phyloP scores from a whole-genome alignment of 2,888 invertebrate genomes.

The Conops quadrifasciatus region DNA sequence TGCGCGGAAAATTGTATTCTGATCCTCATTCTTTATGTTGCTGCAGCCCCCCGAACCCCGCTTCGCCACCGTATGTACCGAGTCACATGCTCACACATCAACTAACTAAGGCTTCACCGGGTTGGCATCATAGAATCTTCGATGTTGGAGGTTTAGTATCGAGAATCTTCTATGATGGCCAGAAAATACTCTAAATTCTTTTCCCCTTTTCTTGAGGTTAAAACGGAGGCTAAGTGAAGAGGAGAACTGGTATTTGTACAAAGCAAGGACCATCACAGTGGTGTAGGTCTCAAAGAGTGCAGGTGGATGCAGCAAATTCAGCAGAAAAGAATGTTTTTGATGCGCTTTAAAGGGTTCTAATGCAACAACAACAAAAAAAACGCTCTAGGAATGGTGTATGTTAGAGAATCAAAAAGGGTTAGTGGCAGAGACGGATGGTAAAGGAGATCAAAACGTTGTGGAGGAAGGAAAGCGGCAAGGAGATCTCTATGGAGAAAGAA shows the following conservation, averaged over 20 bases:
- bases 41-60: background rate
- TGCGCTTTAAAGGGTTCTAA: conserved; percentile 42
- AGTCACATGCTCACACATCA: background rate
- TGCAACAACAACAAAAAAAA: conserved; percentile 26
- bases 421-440: too few relatives aligned
- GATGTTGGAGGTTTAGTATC: background rate
- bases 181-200: conserved; percentile 15
- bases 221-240: too few relatives aligned
- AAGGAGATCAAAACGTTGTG: too few relatives aligned
- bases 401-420: too few relatives aligned
- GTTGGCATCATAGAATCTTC: conserved; percentile 8
- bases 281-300: background rate
- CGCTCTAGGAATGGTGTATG: too few relatives aligned
- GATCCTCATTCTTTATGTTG: conserved; percentile 41
- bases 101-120: background rate
- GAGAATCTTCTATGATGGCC: conserved; percentile 11
- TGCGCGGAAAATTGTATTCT: conserved; percentile 63
- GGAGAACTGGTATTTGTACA: too few relatives aligned
- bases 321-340: conserved; percentile 56
- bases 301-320: conserved; percentile 51
- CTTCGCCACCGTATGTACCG: background rate
- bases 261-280: background rate
- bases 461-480: too few relatives aligned
- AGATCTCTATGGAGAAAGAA: too few relatives aligned
- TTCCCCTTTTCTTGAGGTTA: background rate